Conservation (phyloP, 1,140 invertebrate species). For the Drosophila sulfurigaster region DNA sequence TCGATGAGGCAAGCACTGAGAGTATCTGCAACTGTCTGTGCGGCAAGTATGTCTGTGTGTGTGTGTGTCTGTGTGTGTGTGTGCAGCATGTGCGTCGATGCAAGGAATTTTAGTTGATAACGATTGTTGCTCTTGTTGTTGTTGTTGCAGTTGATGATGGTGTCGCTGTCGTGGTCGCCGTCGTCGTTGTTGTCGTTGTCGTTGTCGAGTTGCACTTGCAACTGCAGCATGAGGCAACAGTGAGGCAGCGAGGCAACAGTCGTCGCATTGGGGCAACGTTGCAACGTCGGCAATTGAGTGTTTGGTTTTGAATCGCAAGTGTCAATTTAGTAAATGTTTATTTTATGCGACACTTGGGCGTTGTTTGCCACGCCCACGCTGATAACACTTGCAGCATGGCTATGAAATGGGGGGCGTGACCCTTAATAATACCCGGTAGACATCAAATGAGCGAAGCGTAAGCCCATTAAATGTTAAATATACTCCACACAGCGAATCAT, state of each 20-base stretch:
- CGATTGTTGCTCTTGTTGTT: constrained; percentile 27
- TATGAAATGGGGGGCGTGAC: constrained; percentile 12
- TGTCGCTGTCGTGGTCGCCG: constrained; percentile 47
- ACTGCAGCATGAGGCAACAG: not conserved
- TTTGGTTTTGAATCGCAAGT: constrained; percentile 81
- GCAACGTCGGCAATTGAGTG: constrained; percentile 62
- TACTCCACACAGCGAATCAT: no score
- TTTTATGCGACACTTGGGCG: constrained; percentile 72
- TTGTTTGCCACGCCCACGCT: constrained; percentile 47
- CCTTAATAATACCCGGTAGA: constrained; percentile 18
- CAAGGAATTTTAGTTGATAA: constrained; percentile 79
- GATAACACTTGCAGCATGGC: constrained; percentile 15
- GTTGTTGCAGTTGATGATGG: constrained; percentile 51
- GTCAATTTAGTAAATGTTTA: constrained; percentile 82
- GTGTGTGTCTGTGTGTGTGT: constrained; percentile 8
- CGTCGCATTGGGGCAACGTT: constrained; percentile 1
- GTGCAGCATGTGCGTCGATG: constrained; percentile 68
- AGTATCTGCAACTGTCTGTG: not conserved
- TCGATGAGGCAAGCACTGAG: not conserved
- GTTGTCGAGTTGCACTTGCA: constrained; percentile 50
- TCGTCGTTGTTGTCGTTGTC: constrained; percentile 3
- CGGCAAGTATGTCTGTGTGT: constrained; percentile 23
- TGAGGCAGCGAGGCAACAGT: no score
- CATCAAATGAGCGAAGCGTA: not conserved
- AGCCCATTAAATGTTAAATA: not conserved